phyloP scores from a whole-genome alignment of 2,888 invertebrate genomes.

The Ethmia dodecea region DNA sequence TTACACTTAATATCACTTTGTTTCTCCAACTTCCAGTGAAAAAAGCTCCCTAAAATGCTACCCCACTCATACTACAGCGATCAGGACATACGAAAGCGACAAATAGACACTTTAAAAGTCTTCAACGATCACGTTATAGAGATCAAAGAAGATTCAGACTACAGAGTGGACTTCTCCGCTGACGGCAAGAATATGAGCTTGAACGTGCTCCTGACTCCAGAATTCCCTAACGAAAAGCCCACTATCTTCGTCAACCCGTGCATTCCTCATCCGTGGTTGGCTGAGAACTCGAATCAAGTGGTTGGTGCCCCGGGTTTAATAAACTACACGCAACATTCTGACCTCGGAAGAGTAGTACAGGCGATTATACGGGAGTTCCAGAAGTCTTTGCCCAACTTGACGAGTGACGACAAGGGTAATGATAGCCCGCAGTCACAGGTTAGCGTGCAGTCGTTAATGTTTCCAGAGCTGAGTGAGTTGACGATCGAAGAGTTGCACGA shows the following conservation, averaged over 20 bases:
- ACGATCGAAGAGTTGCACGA: slow-evolving; percentile 82
- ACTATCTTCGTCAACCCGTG: slow-evolving; percentile 81
- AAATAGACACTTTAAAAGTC: slow-evolving; percentile 89
- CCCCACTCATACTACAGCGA: slow-evolving; percentile 75
- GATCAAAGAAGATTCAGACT: slow-evolving; percentile 83
- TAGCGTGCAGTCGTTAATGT: slow-evolving; percentile 42
- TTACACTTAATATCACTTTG: no score
- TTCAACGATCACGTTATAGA: slow-evolving; percentile 89
- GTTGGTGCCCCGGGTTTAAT: slow-evolving; percentile 88
- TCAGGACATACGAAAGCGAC: slow-evolving; percentile 80
- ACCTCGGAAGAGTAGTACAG: slow-evolving; percentile 86
- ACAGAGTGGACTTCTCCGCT: slow-evolving; percentile 82
- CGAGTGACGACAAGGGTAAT: slow-evolving; percentile 59
- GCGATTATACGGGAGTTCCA: slow-evolving; percentile 88
- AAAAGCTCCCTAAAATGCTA: slow-evolving; percentile 54
- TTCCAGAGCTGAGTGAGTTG: slow-evolving; percentile 55
- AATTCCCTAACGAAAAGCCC: slow-evolving; percentile 88
- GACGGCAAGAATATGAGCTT: slow-evolving; percentile 81
- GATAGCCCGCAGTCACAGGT: slow-evolving; percentile 50
- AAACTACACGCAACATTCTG: slow-evolving; percentile 87
- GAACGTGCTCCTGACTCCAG: slow-evolving; percentile 80
- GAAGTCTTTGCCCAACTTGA: slow-evolving; percentile 60
- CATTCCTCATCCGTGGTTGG: slow-evolving; percentile 85
- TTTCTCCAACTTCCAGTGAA: not conserved
- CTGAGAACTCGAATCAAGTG: slow-evolving; percentile 81